Percentiles rank a stretch among this genome's conserved stretches.
phyloP scores from a whole-genome alignment of 2,113 vertebrate genomes.

The Podarcis raffonei region DNA sequence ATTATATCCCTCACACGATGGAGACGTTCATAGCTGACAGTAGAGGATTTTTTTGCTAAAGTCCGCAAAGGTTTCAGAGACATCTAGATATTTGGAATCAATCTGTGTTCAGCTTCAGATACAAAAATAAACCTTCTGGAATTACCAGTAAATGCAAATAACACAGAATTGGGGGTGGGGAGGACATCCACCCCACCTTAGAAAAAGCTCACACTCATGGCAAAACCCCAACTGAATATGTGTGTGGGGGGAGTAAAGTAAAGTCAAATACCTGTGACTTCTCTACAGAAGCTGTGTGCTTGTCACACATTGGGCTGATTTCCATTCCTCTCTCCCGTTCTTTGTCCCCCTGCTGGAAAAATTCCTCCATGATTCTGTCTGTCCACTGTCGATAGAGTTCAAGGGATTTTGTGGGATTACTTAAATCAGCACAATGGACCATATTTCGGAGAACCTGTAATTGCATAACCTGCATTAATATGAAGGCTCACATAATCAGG shows the following conservation, averaged over 20 bases:
- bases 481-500: constrained; percentile 43
- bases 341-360: constrained; percentile 98
- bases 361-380: constrained; percentile 97
- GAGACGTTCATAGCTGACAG: background rate
- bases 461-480: background rate
- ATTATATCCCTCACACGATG: fast-evolving
- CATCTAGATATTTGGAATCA: constrained; percentile 5
- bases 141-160: constrained; percentile 1
- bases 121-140: background rate
- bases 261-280: constrained; percentile 89
- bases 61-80: background rate
- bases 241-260: background rate
- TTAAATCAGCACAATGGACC: constrained; percentile 97
- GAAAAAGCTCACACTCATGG: background rate
- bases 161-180: background rate
- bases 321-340: constrained; percentile 96
- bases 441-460: constrained; percentile 95
- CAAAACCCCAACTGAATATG: background rate
- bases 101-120: background rate
- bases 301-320: constrained; percentile 98
- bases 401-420: constrained; percentile 96
- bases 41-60: background rate
- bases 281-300: constrained; percentile 96
- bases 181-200: background rate
- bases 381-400: constrained; percentile 98